A percentile compares a stretch with the other conserved stretches of the same genome.
phyloP scores from a whole-genome alignment of 2,888 invertebrate species.

The Muschampia plurimacula region DNA sequence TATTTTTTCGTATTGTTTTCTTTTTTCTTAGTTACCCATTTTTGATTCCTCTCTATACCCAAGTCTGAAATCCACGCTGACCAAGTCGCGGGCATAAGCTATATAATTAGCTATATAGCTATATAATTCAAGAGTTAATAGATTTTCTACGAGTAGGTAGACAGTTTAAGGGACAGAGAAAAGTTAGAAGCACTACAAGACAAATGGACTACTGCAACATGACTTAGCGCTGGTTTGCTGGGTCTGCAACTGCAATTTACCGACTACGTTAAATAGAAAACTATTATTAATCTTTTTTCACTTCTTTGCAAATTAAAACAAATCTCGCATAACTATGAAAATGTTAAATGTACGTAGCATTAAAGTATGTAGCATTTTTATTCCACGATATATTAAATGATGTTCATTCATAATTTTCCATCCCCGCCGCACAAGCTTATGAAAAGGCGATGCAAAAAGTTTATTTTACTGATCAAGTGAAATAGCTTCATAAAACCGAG shows the following conservation, averaged over 20 bases:
- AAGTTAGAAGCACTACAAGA: background rate
- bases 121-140: background rate
- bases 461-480: conserved; percentile 13
- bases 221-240: background rate
- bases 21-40: no score
- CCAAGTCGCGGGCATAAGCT: no score
- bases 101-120: no score
- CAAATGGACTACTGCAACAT: background rate
- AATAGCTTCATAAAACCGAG: conserved; percentile 21
- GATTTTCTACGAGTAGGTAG: background rate
- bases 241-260: background rate
- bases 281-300: background rate
- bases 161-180: background rate
- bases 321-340: background rate
- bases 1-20: no score
- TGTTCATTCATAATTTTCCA: background rate
- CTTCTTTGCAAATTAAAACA: background rate
- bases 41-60: no score
- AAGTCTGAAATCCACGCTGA: no score
- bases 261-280: background rate
- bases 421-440: background rate
- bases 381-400: background rate
- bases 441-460: conserved; percentile 15
- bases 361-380: background rate
- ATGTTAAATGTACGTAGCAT: background rate